Base-by-base conservation (phyloP, 1,140 invertebrate species). In the Orius insidiosus region DNA sequence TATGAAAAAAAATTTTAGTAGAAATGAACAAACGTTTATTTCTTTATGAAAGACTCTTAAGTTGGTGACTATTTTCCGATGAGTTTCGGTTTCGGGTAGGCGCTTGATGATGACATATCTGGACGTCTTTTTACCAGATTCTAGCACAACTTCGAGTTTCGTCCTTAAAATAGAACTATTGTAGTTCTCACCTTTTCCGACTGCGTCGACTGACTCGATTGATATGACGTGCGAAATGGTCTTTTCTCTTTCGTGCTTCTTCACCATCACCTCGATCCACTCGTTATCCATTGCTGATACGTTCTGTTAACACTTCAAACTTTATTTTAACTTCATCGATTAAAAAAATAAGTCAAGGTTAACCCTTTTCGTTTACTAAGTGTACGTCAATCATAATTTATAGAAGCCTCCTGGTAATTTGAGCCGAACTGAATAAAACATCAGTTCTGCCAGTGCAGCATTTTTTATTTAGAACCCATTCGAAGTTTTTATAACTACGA, bases 151-250 rank as follows among this genome's bases (percentile, higher is more conserved):
- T 5, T 18, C 9, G 16, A 40, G 18, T 13, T 40, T 40, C 13
- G 11, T 18, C 9, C 38, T 13, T 4, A 40, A 18, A 18, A 40
- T 18, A 10, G 18, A 5, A 13, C 38, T 40, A 18, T 18, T 40
- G 38, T 40, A 40, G 38, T 40, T 40, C 16, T 40, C 38, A 18
- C 38, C 38, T 40, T 40, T 18, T 18, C 18, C 13, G 11, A 40
- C 38, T 5, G 38, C 38, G 9, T 13, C 5, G 5, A 15, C 38
- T 7, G 9, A 40, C 18, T 40, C 38, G 11, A 18, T 18, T 18
- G 38, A 40, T 10, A 40, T 10, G 11, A 40, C 18, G 3, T 13
- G 11, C 9, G 13, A 15, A 18, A 40, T 18, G 38, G 13, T 18
- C 11, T 18, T 13, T 5, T 40, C 38, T 13, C 18, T 40, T 13